phyloP scores from a whole-genome alignment of 1,140 invertebrate genomes.

The Cydia strobilella region DNA sequence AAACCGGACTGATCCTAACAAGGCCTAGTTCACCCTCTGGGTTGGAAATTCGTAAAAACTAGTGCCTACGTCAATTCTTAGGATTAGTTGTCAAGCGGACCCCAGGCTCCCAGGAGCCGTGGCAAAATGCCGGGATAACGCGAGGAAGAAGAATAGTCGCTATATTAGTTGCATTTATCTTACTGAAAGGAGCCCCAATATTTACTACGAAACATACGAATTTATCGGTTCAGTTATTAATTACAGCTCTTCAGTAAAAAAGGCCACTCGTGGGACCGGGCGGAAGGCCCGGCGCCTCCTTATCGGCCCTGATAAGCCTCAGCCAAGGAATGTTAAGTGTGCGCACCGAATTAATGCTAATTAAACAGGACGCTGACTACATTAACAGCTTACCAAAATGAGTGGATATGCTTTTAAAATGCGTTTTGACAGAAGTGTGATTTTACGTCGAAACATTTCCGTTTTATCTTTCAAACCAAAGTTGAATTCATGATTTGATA shows the following conservation, averaged over 20 bases:
- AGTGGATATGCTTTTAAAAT: neutral
- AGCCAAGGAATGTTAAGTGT: slow-evolving; percentile 11
- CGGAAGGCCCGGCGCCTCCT: neutral
- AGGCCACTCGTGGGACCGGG: neutral
- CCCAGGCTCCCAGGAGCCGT: no score
- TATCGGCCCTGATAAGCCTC: slow-evolving; percentile 1
- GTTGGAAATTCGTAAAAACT: no score
- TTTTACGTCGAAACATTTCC: neutral
- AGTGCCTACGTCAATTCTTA: no score
- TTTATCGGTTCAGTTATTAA: neutral
- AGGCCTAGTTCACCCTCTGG: no score
- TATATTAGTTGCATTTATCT: no score
- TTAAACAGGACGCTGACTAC: neutral
- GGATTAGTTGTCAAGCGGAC: no score
- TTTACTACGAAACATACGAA: no score
- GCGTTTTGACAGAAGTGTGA: neutral
- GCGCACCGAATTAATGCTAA: slow-evolving; percentile 14
- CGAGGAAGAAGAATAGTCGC: no score
- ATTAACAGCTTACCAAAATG: neutral
- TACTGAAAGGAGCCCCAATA: no score
- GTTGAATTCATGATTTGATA: neutral
- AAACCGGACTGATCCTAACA: no score
- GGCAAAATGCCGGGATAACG: no score
- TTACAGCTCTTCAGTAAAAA: neutral
- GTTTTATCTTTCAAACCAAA: neutral